A percentile compares a stretch with the other conserved stretches of the same genome.
Conservation (phyloP, 2,888 invertebrate species). For the Onchidella celtica region DNA sequence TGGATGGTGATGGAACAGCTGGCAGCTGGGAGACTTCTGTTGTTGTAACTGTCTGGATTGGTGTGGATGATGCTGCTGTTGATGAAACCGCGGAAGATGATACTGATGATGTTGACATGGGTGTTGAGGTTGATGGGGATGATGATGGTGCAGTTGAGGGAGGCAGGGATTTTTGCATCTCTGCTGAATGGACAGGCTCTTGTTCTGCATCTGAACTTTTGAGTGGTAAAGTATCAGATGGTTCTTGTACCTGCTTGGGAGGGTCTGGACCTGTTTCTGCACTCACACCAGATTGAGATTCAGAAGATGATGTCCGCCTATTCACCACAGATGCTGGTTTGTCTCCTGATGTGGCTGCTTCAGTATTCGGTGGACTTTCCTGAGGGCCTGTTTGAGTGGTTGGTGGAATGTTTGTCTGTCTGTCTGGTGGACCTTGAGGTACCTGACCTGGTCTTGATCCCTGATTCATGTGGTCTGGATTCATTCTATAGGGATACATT, state of each 20-base stretch:
- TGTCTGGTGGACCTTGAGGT: neutral
- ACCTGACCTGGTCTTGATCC: neutral
- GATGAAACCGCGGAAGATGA: neutral
- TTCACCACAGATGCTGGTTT: neutral
- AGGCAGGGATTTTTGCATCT: neutral
- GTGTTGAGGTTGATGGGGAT: neutral
- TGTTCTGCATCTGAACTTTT: neutral
- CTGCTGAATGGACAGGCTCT: neutral
- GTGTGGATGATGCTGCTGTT: neutral
- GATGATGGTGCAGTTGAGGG: neutral
- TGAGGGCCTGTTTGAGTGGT: neutral
- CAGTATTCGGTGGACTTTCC: neutral
- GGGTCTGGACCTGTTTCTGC: neutral
- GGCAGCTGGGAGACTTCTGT: neutral
- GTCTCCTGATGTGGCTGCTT: neutral
- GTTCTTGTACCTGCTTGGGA: neutral
- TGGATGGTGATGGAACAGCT: neutral
- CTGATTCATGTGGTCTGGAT: neutral
- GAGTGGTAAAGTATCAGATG: neutral
- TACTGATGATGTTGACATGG: slow-evolving; percentile 7
- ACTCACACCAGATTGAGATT: neutral
- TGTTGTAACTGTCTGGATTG: slow-evolving; percentile 24
- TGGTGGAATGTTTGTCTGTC: neutral
- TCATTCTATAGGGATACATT: slow-evolving; percentile 11
- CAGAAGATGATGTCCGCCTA: slow-evolving; percentile 13